These are phyloP conservation scores for Polypterus senegalus DNA, from an alignment of 2,113 vertebrate species.

Conservation along the genomic window DNA sequence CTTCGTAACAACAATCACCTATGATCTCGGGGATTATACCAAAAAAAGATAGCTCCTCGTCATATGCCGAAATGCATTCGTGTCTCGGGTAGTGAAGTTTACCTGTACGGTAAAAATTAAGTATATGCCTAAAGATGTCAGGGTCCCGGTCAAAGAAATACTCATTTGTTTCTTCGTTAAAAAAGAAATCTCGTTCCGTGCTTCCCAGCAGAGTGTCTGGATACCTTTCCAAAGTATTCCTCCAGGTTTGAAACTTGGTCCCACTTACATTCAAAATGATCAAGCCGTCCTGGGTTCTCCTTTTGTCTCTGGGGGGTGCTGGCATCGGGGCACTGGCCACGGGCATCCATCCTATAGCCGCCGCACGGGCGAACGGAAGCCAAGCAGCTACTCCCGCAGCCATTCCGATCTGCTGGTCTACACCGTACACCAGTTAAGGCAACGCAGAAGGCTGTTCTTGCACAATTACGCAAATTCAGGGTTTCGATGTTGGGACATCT, in stretches of 20 bases:
- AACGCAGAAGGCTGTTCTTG: constrained; percentile 25
- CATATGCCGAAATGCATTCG: constrained; percentile 89
- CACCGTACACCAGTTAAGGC: constrained; percentile 20
- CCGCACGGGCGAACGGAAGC: constrained; percentile 89
- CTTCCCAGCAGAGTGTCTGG: constrained; percentile 92
- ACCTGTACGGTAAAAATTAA: constrained; percentile 92
- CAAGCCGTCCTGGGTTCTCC: constrained; percentile 60
- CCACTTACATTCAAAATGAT: constrained; percentile 89
- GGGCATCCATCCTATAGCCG: constrained; percentile 95
- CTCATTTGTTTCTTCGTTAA: constrained; percentile 77
- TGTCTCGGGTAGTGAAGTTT: constrained; percentile 89
- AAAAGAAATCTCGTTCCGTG: constrained; percentile 89
- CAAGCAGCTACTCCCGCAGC: constrained; percentile 87
- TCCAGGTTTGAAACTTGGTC: constrained; percentile 85
- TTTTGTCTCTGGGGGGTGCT: constrained; percentile 57
- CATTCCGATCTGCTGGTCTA: constrained; percentile 53
- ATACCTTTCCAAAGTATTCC: constrained; percentile 83
- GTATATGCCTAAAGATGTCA: constrained; percentile 87
- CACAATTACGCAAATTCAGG: constrained; percentile 23
- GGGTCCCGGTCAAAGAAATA: constrained; percentile 96
- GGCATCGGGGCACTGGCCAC: constrained; percentile 86
- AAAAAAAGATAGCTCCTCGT: constrained; percentile 90
- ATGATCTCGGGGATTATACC: constrained; percentile 92
- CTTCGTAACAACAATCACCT: constrained; percentile 94
- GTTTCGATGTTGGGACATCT: constrained; percentile 23